phyloP scores from a whole-genome alignment of 2,888 invertebrate genomes.

The Pristionchus entomophagus region DNA sequence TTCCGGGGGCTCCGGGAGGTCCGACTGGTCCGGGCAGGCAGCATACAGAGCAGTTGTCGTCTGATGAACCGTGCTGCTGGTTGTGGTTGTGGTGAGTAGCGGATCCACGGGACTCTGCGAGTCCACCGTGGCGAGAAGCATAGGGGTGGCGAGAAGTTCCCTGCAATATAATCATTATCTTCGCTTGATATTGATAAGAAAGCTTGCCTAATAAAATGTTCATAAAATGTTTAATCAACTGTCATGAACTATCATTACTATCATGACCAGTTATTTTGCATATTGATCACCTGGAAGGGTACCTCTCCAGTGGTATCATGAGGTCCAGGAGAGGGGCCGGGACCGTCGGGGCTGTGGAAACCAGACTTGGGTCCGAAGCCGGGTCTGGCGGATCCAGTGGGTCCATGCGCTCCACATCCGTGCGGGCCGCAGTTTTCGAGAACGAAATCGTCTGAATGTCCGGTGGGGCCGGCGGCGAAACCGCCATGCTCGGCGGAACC shows the following conservation, averaged over 20 bases:
- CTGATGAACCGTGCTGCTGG: not conserved
- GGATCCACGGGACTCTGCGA: slow-evolving; percentile 23
- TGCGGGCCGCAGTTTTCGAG: not conserved
- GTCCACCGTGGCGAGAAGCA: slow-evolving; percentile 1
- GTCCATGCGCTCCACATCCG: not conserved
- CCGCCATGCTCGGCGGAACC: slow-evolving; percentile 12
- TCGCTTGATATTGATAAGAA: no score
- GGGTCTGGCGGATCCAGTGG: not conserved
- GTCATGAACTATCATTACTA: not conserved
- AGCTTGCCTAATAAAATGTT: no score
- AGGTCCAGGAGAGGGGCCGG: not conserved
- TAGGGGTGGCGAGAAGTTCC: not conserved
- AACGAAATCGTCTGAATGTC: not conserved
- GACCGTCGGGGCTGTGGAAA: not conserved
- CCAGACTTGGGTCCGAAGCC: not conserved
- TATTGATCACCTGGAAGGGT: slow-evolving; percentile 2
- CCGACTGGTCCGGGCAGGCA: slow-evolving; percentile 68
- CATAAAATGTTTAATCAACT: no score
- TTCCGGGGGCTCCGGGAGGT: slow-evolving; percentile 66
- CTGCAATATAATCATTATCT: no score
- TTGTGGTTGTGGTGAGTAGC: not conserved
- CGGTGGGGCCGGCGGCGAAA: not conserved
- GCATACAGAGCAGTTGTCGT: slow-evolving; percentile 67
- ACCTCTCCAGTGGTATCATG: slow-evolving; percentile 18
- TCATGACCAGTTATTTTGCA: not conserved